phyloP scores from a whole-genome alignment of 2,113 vertebrate genomes.

The Calypte anna region DNA sequence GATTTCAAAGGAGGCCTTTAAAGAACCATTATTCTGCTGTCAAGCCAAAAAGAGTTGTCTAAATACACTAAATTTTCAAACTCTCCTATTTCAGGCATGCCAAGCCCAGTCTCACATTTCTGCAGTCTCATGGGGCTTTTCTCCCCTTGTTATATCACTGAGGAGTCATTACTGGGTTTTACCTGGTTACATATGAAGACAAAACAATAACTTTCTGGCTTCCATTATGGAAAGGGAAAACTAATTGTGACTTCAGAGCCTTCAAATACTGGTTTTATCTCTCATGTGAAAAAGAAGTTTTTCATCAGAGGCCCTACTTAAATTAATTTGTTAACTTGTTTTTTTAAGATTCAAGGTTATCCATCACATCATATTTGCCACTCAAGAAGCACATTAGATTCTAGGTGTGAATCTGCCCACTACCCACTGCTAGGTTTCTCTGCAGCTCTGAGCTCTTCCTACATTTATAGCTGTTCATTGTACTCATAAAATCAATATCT shows the following conservation, averaged over 20 bases:
- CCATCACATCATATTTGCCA: not conserved
- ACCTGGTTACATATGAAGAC: not conserved
- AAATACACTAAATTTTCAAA: not conserved
- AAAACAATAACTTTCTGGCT: not conserved
- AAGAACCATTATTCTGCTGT: not conserved
- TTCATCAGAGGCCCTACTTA: not conserved
- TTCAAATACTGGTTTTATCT: not conserved
- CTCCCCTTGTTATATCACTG: not conserved
- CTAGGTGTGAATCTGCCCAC: not conserved
- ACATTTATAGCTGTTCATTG: not conserved
- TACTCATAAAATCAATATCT: not conserved
- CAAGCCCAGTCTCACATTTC: not conserved
- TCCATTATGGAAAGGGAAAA: not conserved
- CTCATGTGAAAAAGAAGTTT: not conserved
- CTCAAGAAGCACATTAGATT: not conserved
- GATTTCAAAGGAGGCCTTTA: not conserved
- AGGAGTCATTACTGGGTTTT: not conserved
- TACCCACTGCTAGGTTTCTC: not conserved
- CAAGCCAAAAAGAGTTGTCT: not conserved
- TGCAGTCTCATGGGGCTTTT: not conserved
- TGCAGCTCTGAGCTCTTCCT: not conserved
- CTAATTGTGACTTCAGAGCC: not conserved
- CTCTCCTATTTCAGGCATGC: not conserved
- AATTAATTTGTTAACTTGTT: not conserved
- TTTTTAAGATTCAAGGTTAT: not conserved